Percentiles rank a stretch among this genome's conserved stretches.
These are phyloP conservation scores for Drosophila ochracea DNA, from an alignment of 2,888 invertebrate species.

Conservation along the genomic window DNA sequence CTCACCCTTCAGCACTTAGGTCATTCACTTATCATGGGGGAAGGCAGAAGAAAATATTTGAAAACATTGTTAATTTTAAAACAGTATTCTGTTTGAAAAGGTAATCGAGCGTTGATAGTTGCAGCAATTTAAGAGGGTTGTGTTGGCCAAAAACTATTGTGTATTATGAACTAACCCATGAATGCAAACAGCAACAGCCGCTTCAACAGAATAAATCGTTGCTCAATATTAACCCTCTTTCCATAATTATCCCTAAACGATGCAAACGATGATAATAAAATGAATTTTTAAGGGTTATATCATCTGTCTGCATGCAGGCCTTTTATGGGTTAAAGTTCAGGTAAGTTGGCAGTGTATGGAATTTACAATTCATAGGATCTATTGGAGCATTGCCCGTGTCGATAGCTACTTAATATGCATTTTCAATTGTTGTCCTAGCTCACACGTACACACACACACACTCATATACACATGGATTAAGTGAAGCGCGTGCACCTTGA, in stretches of 20 bases:
- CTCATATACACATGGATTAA: conserved; percentile 33
- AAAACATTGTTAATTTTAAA: not conserved
- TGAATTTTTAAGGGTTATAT: conserved; percentile 43
- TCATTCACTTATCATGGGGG: not conserved
- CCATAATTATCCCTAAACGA: conserved; percentile 32
- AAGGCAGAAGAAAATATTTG: not conserved
- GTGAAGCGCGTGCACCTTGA: conserved; percentile 70
- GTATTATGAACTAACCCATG: not conserved
- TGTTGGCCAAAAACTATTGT: not conserved
- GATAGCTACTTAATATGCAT: conserved; percentile 71
- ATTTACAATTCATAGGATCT: conserved; percentile 38
- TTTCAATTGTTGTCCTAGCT: conserved; percentile 67
- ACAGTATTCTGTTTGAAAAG: not conserved
- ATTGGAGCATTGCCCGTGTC: conserved; percentile 30
- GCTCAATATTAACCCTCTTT: conserved; percentile 11
- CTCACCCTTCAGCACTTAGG: not conserved
- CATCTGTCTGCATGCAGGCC: conserved; percentile 42
- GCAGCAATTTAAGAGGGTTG: not conserved
- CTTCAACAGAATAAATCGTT: conserved; percentile 16
- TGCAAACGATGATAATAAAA: conserved; percentile 32
- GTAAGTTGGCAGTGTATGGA: conserved; percentile 11
- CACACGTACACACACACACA: conserved; percentile 8
- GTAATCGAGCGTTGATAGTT: not conserved
- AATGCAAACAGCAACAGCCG: not conserved
- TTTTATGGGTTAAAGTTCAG: conserved; percentile 44